phyloP scores from a whole-genome alignment of 2,888 invertebrate genomes.

The Melipona bicolor region DNA sequence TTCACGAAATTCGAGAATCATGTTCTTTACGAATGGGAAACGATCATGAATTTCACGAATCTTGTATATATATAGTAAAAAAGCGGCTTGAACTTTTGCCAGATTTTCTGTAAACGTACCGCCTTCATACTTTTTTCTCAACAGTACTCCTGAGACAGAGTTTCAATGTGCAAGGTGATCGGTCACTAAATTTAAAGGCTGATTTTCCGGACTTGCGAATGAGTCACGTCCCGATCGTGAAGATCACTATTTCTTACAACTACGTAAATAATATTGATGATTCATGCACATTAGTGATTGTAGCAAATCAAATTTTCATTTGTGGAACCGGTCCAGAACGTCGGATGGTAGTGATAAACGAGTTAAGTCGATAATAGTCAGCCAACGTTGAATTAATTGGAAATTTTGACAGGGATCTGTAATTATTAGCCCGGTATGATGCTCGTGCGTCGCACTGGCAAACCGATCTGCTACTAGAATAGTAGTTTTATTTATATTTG shows the following conservation, averaged over 20 bases:
- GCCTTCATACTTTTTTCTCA: background rate
- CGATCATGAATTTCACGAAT: background rate
- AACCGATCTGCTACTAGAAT: slow-evolving; percentile 21
- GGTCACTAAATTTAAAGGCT: slow-evolving; percentile 51
- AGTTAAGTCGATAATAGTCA: slow-evolving; percentile 28
- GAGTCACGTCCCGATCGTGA: slow-evolving; percentile 37
- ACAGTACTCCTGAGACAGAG: background rate
- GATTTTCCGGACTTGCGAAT: slow-evolving; percentile 26
- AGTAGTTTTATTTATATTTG: slow-evolving; percentile 48
- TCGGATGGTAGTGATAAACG: slow-evolving; percentile 16
- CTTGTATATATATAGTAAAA: background rate
- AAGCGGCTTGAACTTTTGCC: slow-evolving; percentile 24
- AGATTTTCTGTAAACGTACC: background rate
- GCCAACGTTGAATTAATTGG: slow-evolving; percentile 38
- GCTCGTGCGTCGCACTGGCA: slow-evolving; percentile 32
- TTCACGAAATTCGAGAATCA: background rate
- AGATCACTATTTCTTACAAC: slow-evolving; percentile 1
- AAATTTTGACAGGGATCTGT: slow-evolving; percentile 24
- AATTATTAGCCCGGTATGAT: slow-evolving; percentile 27
- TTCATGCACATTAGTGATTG: slow-evolving; percentile 28
- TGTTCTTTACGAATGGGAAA: background rate
- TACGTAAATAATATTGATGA: slow-evolving; percentile 47
- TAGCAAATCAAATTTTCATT: slow-evolving; percentile 25
- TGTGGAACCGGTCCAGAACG: slow-evolving; percentile 58
- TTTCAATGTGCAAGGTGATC: background rate